Evolutionary conservation across 2,113 vertebrate genomes (phyloP).

Genomic region (Ovibos moschatus): DNA sequence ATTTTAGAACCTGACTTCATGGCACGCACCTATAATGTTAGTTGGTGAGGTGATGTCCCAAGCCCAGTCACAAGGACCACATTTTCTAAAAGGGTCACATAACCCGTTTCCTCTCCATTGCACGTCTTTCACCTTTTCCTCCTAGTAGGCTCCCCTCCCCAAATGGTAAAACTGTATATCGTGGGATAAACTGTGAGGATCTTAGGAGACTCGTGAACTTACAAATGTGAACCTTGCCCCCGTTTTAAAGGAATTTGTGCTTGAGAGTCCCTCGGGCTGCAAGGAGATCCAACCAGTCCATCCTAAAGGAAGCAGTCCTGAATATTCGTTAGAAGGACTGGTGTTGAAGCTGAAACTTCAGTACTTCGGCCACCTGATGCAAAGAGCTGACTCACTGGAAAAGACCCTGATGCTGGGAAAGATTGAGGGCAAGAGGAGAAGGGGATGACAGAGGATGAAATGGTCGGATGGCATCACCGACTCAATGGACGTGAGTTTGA

Average conservation of each 20-base stretch:
- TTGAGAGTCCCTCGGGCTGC: not conserved
- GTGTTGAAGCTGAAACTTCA: not conserved
- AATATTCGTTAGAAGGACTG: not conserved
- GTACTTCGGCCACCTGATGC: not conserved
- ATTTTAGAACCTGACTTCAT: not conserved
- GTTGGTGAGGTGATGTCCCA: not conserved
- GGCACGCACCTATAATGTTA: not conserved
- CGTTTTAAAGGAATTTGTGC: not conserved
- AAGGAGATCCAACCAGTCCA: not conserved
- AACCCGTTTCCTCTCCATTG: too few relatives aligned
- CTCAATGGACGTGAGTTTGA: not conserved
- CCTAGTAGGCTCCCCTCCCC: not conserved
- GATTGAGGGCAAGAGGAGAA: not conserved
- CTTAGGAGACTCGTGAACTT: not conserved
- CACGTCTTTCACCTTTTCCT: not conserved
- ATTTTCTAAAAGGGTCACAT: not conserved
- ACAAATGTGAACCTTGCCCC: not conserved
- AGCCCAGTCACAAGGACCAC: not conserved
- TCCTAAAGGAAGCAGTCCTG: not conserved
- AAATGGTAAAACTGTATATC: not conserved
- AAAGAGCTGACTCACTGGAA: not conserved
- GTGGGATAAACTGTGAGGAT: not conserved
- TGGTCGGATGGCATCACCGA: not conserved
- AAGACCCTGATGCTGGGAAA: not conserved
- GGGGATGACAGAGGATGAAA: accelerated